phyloP scores from a whole-genome alignment of 2,797 vertebrate genomes.

The Ceryle rudis region DNA sequence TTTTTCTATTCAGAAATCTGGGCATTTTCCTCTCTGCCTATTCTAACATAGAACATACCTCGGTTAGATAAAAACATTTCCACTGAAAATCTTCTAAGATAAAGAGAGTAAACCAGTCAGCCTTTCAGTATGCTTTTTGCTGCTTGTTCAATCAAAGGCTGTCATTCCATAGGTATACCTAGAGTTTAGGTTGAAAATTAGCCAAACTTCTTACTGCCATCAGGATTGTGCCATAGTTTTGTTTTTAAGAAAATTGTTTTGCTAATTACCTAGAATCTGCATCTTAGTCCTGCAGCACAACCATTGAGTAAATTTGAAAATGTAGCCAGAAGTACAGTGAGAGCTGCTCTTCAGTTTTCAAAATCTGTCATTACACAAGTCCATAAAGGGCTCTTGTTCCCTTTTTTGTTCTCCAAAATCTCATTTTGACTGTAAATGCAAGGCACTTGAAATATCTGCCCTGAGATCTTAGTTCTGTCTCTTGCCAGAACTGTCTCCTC shows the following conservation, averaged over 20 bases:
- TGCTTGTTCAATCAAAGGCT: background rate
- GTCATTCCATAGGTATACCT: background rate
- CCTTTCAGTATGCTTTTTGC: background rate
- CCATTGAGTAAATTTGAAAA: background rate
- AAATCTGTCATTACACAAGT: background rate
- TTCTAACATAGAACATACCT: background rate
- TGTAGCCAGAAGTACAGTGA: background rate
- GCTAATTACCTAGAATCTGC: background rate
- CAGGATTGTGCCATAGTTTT: background rate
- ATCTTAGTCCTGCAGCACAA: background rate
- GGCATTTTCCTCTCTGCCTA: background rate
- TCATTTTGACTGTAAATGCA: background rate
- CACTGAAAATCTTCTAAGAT: background rate
- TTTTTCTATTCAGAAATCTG: background rate
- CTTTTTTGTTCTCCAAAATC: background rate
- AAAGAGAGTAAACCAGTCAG: background rate
- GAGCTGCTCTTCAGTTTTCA: background rate
- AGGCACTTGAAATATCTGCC: background rate
- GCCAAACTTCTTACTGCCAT: background rate
- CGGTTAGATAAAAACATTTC: background rate
- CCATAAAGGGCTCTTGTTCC: background rate
- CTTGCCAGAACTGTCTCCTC: background rate
- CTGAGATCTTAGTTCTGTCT: background rate
- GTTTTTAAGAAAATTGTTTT: background rate
- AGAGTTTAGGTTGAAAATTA: background rate